Evolutionary conservation across 2,113 vertebrate genomes (phyloP).

Genomic region (Ranitomeya variabilis): DNA sequence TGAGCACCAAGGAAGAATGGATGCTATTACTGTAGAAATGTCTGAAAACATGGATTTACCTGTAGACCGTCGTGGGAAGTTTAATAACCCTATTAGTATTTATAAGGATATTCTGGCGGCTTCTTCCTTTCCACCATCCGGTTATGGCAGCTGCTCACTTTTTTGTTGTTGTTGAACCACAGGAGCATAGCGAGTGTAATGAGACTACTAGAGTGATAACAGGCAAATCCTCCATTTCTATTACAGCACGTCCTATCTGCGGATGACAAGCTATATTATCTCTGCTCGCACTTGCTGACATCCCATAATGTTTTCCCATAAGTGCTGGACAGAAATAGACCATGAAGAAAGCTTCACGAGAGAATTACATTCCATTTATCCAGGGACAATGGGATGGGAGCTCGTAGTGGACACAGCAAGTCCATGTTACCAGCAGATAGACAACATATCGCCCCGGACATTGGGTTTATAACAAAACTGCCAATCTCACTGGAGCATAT

Average conservation of each 20-base stretch:
- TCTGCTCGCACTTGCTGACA: conserved; percentile 77
- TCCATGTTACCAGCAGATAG: conserved; percentile 65
- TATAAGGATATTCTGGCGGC: conserved; percentile 68
- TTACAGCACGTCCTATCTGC: conserved; percentile 77
- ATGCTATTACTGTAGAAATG: not conserved
- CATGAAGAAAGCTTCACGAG: conserved; percentile 72
- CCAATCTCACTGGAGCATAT: not conserved
- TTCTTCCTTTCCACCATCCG: conserved; percentile 61
- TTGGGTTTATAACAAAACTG: not conserved
- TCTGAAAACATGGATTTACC: not conserved
- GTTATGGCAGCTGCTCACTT: conserved; percentile 70
- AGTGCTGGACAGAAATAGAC: conserved; percentile 76
- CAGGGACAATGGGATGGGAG: conserved; percentile 75
- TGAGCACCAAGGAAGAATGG: no score
- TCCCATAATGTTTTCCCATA: conserved; percentile 78
- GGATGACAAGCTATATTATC: conserved; percentile 82
- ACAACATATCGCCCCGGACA: conserved; percentile 44
- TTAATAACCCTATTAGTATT: not conserved
- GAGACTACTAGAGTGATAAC: conserved; percentile 77
- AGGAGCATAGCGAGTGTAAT: conserved; percentile 78
- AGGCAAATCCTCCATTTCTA: conserved; percentile 73
- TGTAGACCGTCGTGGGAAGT: not conserved
- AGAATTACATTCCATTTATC: conserved; percentile 76
- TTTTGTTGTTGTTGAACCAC: conserved; percentile 75
- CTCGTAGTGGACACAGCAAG: conserved; percentile 67